Evolutionary conservation across 2,888 invertebrate species (phyloP).

Genomic region (Andrena trimmerana): DNA sequence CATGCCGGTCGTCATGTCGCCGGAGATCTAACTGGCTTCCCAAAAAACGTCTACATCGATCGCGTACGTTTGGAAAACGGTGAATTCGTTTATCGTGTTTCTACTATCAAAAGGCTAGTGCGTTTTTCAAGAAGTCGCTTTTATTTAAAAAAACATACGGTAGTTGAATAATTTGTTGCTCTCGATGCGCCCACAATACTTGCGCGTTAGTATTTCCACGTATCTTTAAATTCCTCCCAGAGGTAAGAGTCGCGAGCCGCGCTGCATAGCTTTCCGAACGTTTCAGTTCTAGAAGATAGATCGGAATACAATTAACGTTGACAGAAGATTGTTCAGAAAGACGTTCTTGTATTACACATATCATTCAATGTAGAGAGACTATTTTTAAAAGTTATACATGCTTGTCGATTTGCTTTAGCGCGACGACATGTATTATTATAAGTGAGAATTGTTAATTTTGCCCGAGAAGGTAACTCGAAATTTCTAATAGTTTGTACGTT

Average conservation of each 20-base stretch:
- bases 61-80: conserved; percentile 18
- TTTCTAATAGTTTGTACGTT: background rate
- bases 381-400: conserved; percentile 5
- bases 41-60: conserved; percentile 9
- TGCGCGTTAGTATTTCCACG: conserved; percentile 29
- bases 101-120: conserved; percentile 52
- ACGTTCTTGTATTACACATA: conserved; percentile 36
- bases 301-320: background rate
- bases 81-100: conserved; percentile 36
- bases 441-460: conserved; percentile 1
- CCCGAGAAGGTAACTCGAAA: background rate
- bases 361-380: conserved; percentile 17
- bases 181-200: conserved; percentile 35
- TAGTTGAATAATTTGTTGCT: conserved; percentile 36
- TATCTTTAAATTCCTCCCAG: conserved; percentile 38
- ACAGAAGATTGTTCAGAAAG: conserved; percentile 2
- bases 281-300: background rate
- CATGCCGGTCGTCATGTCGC: conserved; percentile 4
- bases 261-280: conserved; percentile 32
- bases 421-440: background rate
- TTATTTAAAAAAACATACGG: conserved; percentile 31
- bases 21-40: conserved; percentile 11
- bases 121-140: conserved; percentile 38
- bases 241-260: conserved; percentile 57
- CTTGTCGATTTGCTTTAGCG: background rate